Evolutionary conservation across 2,888 invertebrate species (phyloP), one percentile per base, ranked within the genome.

Genomic region (Unio delphinus): DNA sequence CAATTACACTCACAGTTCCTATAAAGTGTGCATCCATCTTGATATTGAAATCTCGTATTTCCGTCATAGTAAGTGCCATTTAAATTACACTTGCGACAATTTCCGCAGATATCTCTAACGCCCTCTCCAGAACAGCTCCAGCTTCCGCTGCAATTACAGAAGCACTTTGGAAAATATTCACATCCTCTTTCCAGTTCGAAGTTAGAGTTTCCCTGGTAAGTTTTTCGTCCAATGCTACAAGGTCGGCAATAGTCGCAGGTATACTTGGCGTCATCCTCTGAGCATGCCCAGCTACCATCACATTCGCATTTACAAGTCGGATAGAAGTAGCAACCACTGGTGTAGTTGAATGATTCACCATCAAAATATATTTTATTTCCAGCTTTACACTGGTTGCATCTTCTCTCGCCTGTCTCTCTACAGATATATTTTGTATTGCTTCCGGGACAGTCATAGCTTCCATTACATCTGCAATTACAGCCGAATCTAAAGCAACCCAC

Each of bases 81-180:
- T n/a, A 77, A 73, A 55, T 77, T 73, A 55, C 77, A 77, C 66
- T 72, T 75, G 30, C 77, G 69, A 61, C 75, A 75, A 11, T 62
- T 34, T 1, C 70, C 72, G 45, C 75, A 75, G 76, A 86, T 17
- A 73, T 76, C 78, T 79, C 80, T 61, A 60, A 78, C 15, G 73
- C 74, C 61, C 62, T 80, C 59, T 70, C 80, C 65, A 1, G 82
- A 80, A 67, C 87, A 87, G 15, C 72, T 66, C 84, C 85, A 87
- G 55, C 80, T 74, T 4, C 85, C 85, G 59, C 83, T 80, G 72
- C 83, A 83, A 23, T 78, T 73, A 55, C 87, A 87, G 0, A 60
- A 64, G 70, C 87, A 87, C 34, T 76, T 68, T 45, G 78, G 73
- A 69, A 73, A 80, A 30, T 68, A 68, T 63, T 79, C 79, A 64